Conservation (phyloP, 2,888 invertebrate species). For the Emesis russula region DNA sequence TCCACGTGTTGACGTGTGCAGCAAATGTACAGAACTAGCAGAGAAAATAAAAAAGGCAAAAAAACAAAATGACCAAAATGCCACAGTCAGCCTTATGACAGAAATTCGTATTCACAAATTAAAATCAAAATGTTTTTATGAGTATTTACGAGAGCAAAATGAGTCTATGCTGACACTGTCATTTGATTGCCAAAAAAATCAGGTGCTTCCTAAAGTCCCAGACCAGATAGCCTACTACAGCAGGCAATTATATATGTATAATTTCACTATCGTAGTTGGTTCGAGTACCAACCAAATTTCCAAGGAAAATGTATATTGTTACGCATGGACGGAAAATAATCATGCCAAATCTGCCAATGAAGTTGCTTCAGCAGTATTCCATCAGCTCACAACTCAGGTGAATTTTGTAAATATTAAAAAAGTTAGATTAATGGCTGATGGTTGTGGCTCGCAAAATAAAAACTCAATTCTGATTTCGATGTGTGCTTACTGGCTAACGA, state of each 20-base stretch:
- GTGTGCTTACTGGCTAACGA: constrained; percentile 16
- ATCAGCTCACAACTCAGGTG: not conserved
- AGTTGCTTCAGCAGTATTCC: not conserved
- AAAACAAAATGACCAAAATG: not conserved
- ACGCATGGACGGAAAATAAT: not conserved
- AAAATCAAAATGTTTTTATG: constrained; percentile 26
- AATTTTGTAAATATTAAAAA: not conserved
- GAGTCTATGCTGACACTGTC: constrained; percentile 9
- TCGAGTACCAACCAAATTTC: not conserved
- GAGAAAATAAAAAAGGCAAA: constrained; percentile 9
- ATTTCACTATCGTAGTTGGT: not conserved
- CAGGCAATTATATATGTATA: not conserved
- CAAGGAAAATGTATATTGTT: not conserved
- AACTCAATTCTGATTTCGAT: not conserved
- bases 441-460: not conserved
- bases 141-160: constrained; percentile 21
- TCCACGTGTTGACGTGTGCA: not conserved
- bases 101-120: constrained; percentile 24
- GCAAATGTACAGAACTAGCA: constrained; percentile 4
- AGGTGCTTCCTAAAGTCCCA: constrained; percentile 21
- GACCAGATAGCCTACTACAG: constrained; percentile 24
- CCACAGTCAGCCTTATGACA: not conserved
- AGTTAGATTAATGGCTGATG: not conserved
- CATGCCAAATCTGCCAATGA: not conserved
- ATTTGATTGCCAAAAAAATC: constrained; percentile 18